phyloP scores from a whole-genome alignment of 2,797 vertebrate genomes.

The Rallus crepitans region DNA sequence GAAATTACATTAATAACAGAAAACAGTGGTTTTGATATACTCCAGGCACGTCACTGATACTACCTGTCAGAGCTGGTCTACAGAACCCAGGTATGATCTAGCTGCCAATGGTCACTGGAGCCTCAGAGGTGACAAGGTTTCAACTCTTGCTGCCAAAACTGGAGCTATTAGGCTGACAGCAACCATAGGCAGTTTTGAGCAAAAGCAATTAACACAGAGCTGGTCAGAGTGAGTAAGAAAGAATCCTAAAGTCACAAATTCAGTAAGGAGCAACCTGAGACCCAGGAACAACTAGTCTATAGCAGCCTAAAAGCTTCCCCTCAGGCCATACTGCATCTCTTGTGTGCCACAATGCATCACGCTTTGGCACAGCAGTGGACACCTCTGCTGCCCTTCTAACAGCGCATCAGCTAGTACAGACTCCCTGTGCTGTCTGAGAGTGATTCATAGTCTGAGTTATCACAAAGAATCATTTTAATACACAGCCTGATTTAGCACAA shows the following conservation, averaged over 20 bases:
- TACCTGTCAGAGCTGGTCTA: not conserved
- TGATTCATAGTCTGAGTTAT: not conserved
- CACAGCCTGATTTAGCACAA: not conserved
- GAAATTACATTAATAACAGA: not conserved
- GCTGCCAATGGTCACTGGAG: not conserved
- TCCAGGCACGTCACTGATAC: not conserved
- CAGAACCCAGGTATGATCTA: not conserved
- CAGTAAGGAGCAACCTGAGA: not conserved
- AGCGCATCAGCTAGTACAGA: not conserved
- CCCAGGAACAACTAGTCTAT: not conserved
- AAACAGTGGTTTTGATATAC: not conserved
- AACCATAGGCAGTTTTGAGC: not conserved
- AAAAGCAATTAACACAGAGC: not conserved
- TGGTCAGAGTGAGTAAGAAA: not conserved
- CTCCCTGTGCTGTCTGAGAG: not conserved
- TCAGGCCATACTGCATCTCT: not conserved
- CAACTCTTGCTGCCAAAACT: not conserved
- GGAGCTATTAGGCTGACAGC: not conserved
- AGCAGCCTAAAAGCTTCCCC: not conserved
- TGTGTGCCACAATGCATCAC: not conserved
- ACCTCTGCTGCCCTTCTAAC: not conserved
- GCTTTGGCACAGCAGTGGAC: rapidly evolving
- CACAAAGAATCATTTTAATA: not conserved
- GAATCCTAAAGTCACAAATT: not conserved
- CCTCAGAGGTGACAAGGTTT: not conserved